Percentiles rank a stretch among this genome's conserved stretches.
These are phyloP conservation scores for Andrena haemorrhoa DNA, from an alignment of 2,888 invertebrate species.

Conservation along the genomic window DNA sequence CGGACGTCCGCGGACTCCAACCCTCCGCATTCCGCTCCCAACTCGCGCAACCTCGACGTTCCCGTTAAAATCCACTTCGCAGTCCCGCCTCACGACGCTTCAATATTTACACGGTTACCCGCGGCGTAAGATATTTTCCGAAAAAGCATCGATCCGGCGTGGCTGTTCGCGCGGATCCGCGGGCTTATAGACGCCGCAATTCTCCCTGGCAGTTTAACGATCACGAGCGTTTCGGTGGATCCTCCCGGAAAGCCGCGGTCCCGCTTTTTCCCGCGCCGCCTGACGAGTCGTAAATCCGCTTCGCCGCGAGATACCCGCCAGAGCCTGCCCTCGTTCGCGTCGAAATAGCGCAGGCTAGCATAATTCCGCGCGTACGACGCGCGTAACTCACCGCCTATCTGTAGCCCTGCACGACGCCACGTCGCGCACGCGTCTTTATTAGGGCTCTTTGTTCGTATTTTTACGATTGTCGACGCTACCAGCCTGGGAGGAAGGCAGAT, in stretches of 20 bases:
- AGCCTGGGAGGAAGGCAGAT: not conserved
- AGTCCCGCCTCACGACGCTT: too few species aligned
- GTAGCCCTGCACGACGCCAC: slow-evolving; percentile 26
- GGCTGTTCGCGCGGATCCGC: slow-evolving; percentile 10
- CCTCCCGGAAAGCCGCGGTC: slow-evolving; percentile 15
- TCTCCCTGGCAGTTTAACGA: slow-evolving; percentile 48
- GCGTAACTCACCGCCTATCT: slow-evolving; percentile 56
- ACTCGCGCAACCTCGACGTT: too few species aligned
- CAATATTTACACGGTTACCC: too few species aligned
- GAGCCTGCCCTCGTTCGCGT: slow-evolving; percentile 31
- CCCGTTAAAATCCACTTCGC: too few species aligned
- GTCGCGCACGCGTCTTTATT: slow-evolving; percentile 58
- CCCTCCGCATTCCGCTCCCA: too few species aligned
- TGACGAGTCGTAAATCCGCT: slow-evolving; percentile 67
- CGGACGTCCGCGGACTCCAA: too few species aligned
- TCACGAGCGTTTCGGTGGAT: slow-evolving; percentile 42
- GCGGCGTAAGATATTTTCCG: too few species aligned
- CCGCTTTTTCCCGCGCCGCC: slow-evolving; percentile 38
- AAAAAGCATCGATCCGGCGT: not conserved
- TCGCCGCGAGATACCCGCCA: slow-evolving; percentile 44
- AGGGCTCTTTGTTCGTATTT: slow-evolving; percentile 62
- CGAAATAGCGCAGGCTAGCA: slow-evolving; percentile 18
- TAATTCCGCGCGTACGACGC: slow-evolving; percentile 54
- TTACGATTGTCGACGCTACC: slow-evolving; percentile 46
- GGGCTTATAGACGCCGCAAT: slow-evolving; percentile 36